Evolutionary conservation across 2,113 vertebrate species (phyloP), one percentile per base, ranked within the genome.

Genomic region (Pholis gunnellus): DNA sequence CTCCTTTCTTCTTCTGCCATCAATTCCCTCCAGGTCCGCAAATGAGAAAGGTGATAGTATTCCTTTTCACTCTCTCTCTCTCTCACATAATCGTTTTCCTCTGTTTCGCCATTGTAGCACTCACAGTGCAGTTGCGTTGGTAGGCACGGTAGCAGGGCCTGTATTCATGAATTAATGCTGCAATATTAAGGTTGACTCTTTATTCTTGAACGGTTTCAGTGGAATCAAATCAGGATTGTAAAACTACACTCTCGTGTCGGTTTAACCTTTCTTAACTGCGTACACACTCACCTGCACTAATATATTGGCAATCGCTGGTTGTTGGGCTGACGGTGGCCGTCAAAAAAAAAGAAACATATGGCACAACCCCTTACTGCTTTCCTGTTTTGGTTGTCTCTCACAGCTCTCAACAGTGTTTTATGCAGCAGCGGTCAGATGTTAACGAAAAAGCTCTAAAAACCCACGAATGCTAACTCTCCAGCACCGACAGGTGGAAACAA

Each of bases 11-110:
- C 40, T 27, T 2, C 27, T 65, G 36, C 34, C 60, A 38, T 50
- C 38, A 27, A 29, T 56, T 27, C 54, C 27, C 70, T 78, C 63
- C n/a, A 67, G 46, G 31, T 72, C 68, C 10, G 3, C 71, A 50
- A 60, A 70, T 22, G 46, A 73, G 72, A 59, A 78, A 74, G 25
- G 67, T 18, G 52, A 65, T 71, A 38, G 44, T 25, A 3, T 60
- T 69, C 57, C 54, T 72, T 46, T 66, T 42, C 64, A 25, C 42
- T 8, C 38, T 46, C 46, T 34, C 5, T 57, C 54, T 8, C 17
- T 44, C n/a, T 52, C 44, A 5, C 22, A 5, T 29, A 48, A 44
- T 29, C 10, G 1, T 56, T 64, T 25, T 44, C 38, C 38, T 44
- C 57, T 9, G 38, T 77, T 27, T 31, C 57, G 42, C 13, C 15